Conservation (phyloP, 2,888 invertebrate genomes). For the Chydorus sphaericus region DNA sequence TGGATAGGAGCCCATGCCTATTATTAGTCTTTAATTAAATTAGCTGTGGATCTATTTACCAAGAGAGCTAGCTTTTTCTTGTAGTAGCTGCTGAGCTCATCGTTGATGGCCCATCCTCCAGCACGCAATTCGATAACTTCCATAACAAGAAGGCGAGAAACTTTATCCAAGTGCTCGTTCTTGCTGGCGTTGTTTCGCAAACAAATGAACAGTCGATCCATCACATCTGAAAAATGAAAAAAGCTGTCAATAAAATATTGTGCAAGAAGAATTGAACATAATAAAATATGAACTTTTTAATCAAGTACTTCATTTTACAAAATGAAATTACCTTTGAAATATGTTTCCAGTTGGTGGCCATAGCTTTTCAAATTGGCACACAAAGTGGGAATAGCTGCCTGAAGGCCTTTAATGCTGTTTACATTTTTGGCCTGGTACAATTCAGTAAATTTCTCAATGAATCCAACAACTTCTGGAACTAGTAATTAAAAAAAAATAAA, state of each 20-base stretch:
- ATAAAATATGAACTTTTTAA: background rate
- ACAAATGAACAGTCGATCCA: slow-evolving; percentile 65
- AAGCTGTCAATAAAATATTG: background rate
- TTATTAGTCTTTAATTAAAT: too few species aligned
- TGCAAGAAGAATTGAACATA: background rate
- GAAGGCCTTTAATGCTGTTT: slow-evolving; percentile 12
- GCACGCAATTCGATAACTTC: slow-evolving; percentile 86
- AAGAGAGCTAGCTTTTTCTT: slow-evolving; percentile 32
- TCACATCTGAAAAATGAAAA: slow-evolving; percentile 40
- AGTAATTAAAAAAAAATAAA: background rate
- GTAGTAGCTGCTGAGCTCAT: slow-evolving; percentile 73
- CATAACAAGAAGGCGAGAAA: slow-evolving; percentile 71
- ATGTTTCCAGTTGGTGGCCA: slow-evolving; percentile 60
- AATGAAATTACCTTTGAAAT: slow-evolving; percentile 44
- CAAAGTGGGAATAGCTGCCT: slow-evolving; percentile 43
- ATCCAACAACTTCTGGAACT: background rate
- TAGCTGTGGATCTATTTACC: slow-evolving; percentile 25
- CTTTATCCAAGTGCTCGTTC: slow-evolving; percentile 69
- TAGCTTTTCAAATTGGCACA: slow-evolving; percentile 61
- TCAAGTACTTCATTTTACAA: background rate
- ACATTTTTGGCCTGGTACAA: background rate
- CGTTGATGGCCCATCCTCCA: slow-evolving; percentile 74
- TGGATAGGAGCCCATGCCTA: too few species aligned
- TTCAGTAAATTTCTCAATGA: background rate
- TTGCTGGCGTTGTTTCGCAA: slow-evolving; percentile 71